Evolutionary conservation across 2,797 vertebrate genomes (phyloP).

Genomic region (Enteromius argenteus): DNA sequence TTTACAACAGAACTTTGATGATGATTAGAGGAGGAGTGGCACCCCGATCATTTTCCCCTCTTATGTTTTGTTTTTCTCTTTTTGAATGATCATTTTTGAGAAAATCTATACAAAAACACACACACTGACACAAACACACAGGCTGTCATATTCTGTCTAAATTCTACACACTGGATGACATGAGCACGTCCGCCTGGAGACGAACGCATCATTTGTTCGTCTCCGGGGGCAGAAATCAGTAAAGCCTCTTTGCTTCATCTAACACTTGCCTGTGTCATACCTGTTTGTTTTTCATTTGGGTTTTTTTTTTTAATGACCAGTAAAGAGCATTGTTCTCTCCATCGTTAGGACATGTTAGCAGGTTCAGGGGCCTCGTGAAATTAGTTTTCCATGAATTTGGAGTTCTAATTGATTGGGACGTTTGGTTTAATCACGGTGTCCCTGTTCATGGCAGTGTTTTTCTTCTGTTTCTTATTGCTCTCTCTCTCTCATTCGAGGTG

Average conservation of each 20-base stretch:
- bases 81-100: slow-evolving; percentile 78
- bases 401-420: slow-evolving; percentile 24
- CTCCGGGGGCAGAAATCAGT: slow-evolving; percentile 78
- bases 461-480: slow-evolving; percentile 39
- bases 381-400: slow-evolving; percentile 62
- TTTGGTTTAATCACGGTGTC: slow-evolving; percentile 45
- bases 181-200: slow-evolving; percentile 72
- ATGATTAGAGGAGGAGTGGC: slow-evolving; percentile 85
- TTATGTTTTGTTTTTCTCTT: slow-evolving; percentile 64
- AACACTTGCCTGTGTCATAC: slow-evolving; percentile 61
- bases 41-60: slow-evolving; percentile 64
- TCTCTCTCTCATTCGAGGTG: slow-evolving; percentile 50
- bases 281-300: slow-evolving; percentile 14
- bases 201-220: slow-evolving; percentile 66
- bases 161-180: slow-evolving; percentile 83
- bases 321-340: slow-evolving; percentile 52
- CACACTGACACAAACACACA: slow-evolving; percentile 66
- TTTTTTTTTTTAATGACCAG: slow-evolving; percentile 48
- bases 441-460: slow-evolving; percentile 35
- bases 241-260: slow-evolving; percentile 77
- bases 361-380: slow-evolving; percentile 70
- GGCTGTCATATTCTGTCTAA: slow-evolving; percentile 77
- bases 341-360: slow-evolving; percentile 69
- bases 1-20: slow-evolving; percentile 98
- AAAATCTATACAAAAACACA: slow-evolving; percentile 44